A percentile compares a stretch with the other conserved stretches of the same genome.
Evolutionary conservation across 2,797 vertebrate species (phyloP).

Genomic region (Ambastaia sidthimunki): DNA sequence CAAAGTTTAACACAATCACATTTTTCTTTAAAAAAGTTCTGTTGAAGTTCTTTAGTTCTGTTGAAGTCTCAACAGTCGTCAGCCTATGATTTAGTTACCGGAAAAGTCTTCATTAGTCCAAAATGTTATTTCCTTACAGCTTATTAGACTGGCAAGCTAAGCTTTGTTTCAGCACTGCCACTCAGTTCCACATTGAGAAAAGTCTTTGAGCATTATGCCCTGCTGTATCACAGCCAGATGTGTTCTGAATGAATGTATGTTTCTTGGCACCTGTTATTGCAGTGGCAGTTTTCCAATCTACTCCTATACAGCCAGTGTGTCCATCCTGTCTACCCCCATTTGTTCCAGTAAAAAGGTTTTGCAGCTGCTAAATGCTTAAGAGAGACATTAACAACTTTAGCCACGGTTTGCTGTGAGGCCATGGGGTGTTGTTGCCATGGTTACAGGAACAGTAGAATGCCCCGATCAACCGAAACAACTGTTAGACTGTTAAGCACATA

Average conservation of each 20-base stretch:
- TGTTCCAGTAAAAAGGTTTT: slow-evolving; percentile 43
- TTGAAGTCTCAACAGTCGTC: slow-evolving; percentile 51
- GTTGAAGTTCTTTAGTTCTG: slow-evolving; percentile 19
- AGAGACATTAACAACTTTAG: slow-evolving; percentile 17
- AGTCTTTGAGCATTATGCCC: slow-evolving; percentile 31
- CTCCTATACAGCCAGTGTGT: background rate
- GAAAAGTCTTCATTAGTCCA: slow-evolving; percentile 18
- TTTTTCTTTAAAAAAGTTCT: background rate
- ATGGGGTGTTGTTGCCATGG: slow-evolving; percentile 16
- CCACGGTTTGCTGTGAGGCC: slow-evolving; percentile 23
- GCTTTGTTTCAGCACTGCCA: background rate
- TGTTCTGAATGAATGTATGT: slow-evolving; percentile 20
- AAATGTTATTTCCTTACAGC: slow-evolving; percentile 12
- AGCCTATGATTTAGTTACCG: slow-evolving; percentile 25
- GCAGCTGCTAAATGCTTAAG: slow-evolving; percentile 41
- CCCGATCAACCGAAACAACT: slow-evolving; percentile 7
- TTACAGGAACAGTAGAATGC: slow-evolving; percentile 11
- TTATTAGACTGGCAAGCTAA: background rate
- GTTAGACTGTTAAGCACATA: slow-evolving; percentile 8
- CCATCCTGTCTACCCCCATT: slow-evolving; percentile 34
- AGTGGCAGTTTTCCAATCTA: slow-evolving; percentile 28
- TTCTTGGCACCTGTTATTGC: slow-evolving; percentile 35
- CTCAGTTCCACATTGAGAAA: slow-evolving; percentile 4
- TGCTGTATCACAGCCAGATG: slow-evolving; percentile 15
- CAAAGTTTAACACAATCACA: slow-evolving; percentile 7